phyloP scores from a whole-genome alignment of 1,140 invertebrate genomes.

The Trachymyrmex cornetzi region DNA sequence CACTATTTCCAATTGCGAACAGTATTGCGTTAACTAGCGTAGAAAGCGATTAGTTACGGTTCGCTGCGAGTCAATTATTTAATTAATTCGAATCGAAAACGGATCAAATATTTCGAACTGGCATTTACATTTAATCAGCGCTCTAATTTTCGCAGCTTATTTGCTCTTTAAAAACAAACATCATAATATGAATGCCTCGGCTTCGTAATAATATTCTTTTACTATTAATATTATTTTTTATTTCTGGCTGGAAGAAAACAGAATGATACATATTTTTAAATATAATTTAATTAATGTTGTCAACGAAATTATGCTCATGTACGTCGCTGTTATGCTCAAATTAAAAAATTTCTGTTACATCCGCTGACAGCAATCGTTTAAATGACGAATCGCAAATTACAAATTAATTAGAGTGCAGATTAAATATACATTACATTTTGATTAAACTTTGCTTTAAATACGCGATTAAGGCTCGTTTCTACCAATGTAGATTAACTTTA shows the following conservation, averaged over 20 bases:
- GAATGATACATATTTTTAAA: background rate
- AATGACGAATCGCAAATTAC: too few species aligned
- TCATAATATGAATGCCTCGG: background rate
- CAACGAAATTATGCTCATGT: background rate
- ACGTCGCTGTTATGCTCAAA: too few species aligned
- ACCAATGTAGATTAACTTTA: too few species aligned
- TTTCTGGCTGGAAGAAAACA: background rate
- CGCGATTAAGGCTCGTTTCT: too few species aligned
- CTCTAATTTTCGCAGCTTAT: conserved; percentile 4
- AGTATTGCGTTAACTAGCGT: background rate
- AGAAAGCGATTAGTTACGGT: conserved; percentile 30
- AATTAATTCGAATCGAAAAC: conserved; percentile 45
- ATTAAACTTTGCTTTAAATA: too few species aligned
- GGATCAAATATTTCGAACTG: conserved; percentile 42
- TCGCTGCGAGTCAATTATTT: conserved; percentile 42
- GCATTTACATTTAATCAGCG: conserved; percentile 18
- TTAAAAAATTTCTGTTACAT: too few species aligned
- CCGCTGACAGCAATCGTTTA: too few species aligned
- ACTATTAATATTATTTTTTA: background rate
- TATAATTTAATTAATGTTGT: background rate
- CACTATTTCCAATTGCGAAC: background rate
- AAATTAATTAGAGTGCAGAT: too few species aligned
- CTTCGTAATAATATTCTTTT: background rate
- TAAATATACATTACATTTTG: too few species aligned
- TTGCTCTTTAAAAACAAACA: background rate